Conservation (phyloP, 2,113 vertebrate species). For the Myanophis thanlyinensis region DNA sequence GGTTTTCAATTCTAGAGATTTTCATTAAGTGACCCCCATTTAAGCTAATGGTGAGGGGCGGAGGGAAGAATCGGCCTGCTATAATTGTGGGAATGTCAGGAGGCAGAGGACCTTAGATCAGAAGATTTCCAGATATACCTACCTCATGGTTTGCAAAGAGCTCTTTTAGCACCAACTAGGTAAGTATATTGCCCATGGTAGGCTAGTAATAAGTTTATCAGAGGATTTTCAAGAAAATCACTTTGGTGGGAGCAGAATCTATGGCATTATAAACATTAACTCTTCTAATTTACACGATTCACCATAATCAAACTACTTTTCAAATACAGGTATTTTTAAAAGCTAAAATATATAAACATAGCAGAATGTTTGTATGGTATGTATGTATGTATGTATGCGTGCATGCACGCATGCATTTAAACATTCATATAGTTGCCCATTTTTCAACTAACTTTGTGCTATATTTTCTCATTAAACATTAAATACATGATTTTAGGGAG, state of each 20-base stretch:
- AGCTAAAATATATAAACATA: slow-evolving; percentile 60
- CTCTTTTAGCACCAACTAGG: not conserved
- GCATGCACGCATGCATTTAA: not conserved
- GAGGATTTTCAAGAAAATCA: slow-evolving; percentile 20
- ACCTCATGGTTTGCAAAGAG: not conserved
- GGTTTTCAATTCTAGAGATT: not conserved
- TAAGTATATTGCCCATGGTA: not conserved
- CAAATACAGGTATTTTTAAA: slow-evolving; percentile 66
- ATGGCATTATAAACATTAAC: slow-evolving; percentile 54
- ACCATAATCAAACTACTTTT: slow-evolving; percentile 49
- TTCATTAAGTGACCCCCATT: not conserved
- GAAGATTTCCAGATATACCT: not conserved
- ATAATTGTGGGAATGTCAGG: not conserved
- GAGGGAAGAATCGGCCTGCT: not conserved
- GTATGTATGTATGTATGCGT: not conserved
- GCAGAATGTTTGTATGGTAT: slow-evolving; percentile 50
- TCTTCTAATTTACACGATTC: slow-evolving; percentile 42
- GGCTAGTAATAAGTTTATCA: slow-evolving; percentile 21
- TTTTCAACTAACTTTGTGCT: slow-evolving; percentile 27
- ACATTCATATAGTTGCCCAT: not conserved
- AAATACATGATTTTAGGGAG: slow-evolving; percentile 55
- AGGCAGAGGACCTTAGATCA: not conserved
- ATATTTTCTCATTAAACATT: slow-evolving; percentile 60
- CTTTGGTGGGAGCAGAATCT: not conserved
- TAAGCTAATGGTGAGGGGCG: not conserved